These are phyloP conservation scores for Zoanthus solanderi DNA, from an alignment of 92 coral and sea anemone species.

Conservation along the genomic window DNA sequence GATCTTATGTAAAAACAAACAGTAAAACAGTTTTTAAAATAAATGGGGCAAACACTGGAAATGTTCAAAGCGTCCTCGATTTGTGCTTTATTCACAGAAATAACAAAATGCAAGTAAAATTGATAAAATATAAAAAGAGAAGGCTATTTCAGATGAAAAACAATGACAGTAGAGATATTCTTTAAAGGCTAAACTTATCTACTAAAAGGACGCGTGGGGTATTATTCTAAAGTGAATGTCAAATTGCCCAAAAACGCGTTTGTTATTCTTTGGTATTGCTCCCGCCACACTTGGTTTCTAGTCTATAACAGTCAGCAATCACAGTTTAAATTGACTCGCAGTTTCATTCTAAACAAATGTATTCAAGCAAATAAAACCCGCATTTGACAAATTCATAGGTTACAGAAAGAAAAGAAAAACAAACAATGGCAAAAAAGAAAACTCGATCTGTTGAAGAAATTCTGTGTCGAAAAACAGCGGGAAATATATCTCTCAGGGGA, in stretches of 20 bases:
- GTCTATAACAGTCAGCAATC: constrained; percentile 13
- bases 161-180: constrained; percentile 30
- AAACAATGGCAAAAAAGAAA: neutral
- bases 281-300: constrained; percentile 9
- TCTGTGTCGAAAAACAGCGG: constrained; percentile 19
- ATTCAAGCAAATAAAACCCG: constrained; percentile 34
- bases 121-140: neutral
- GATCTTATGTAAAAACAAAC: constrained; percentile 14
- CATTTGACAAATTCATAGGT: constrained; percentile 22
- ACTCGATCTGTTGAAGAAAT: constrained; percentile 17
- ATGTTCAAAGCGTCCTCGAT: constrained; percentile 3
- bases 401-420: constrained; percentile 5
- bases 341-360: constrained; percentile 25
- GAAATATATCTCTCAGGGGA: neutral
- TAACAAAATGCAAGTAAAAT: neutral
- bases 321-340: constrained; percentile 3
- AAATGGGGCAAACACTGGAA: constrained; percentile 5
- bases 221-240: constrained; percentile 46
- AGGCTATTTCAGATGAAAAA: constrained; percentile 18
- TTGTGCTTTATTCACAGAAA: neutral
- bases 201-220: constrained; percentile 42
- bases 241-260: constrained; percentile 27
- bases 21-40: constrained; percentile 7
- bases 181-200: constrained; percentile 7
- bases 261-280: neutral